phyloP scores from a whole-genome alignment of 2,797 vertebrate genomes.

The Acipenser ruthenus region DNA sequence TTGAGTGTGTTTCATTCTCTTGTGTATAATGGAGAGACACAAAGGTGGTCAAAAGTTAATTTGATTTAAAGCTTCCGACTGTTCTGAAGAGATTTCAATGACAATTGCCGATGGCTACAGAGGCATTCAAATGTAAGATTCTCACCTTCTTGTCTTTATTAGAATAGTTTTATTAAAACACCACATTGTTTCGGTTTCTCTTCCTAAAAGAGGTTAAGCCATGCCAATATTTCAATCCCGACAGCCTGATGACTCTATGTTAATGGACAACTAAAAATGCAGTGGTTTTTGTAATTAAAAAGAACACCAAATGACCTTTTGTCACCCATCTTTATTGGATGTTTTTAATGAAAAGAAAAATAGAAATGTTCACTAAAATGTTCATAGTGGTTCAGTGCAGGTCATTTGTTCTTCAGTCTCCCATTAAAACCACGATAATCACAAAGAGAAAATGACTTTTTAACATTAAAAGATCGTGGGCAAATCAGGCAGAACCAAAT shows the following conservation, averaged over 20 bases:
- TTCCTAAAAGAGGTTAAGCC: not conserved
- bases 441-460: too few species aligned
- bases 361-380: too few species aligned
- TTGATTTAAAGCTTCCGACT: not conserved
- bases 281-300: too few species aligned
- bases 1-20: not conserved
- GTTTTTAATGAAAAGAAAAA: too few species aligned
- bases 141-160: not conserved
- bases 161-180: not conserved
- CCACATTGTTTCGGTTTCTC: not conserved
- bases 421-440: too few species aligned
- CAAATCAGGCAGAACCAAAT: too few species aligned
- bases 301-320: too few species aligned
- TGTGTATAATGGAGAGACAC: not conserved
- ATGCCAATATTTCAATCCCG: not conserved
- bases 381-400: too few species aligned
- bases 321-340: too few species aligned
- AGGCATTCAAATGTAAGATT: slow-evolving; percentile 1
- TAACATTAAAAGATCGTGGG: too few species aligned
- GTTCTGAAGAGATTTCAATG: not conserved
- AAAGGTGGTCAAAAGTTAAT: not conserved
- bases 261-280: not conserved
- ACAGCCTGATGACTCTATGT: not conserved
- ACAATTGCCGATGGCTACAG: not conserved
- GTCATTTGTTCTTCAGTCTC: too few species aligned